Base-by-base conservation (phyloP, 2,888 invertebrate genomes). In the Ophion costatus region DNA sequence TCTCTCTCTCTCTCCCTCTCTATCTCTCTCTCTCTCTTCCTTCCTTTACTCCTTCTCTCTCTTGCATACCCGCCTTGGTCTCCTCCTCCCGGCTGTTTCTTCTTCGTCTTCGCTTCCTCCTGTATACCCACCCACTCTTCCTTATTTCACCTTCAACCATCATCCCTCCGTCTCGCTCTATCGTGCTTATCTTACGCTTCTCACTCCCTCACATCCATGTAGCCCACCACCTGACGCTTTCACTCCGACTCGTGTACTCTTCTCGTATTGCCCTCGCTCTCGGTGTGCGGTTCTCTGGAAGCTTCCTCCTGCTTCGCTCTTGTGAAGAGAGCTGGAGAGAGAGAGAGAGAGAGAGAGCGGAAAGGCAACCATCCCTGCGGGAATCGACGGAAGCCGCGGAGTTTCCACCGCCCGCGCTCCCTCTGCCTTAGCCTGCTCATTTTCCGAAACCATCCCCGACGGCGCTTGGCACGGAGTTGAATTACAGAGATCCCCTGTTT, bases 381-480 rank as follows among this genome's bases (percentile, higher is more conserved):
- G 86, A 86, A 87, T 88, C 86, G 85, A 85, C 78, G 87, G 89
- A 87, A 88, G 87, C 89, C 85, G 75, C 87, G 81, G 86, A 87
- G 88, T 88, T 89, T 86, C 89, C 51, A 51, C 51, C 51, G n/a
- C 45, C 45, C 45, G 9, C 14, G n/a, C n/a, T n/a, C 17, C 75
- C 90, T 87, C 86, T 66, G 22, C 51, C 45, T 69, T 69, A 59
- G 38, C 77, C 73, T 63, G 88, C 89, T 90, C 90, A 89, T 90
- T 91, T 90, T 90, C 89, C 84, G 87, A 89, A 88, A 85, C 88
- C 83, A 88, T 87, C 88, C 88, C 88, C 86, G 87, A 74, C 87
- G 89, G 88, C 89, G 88, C 88, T 89, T 88, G 88, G 87, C 89
- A 89, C 88, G 57, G 85, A 90, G 88, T 89, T 88, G 86, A 86